Evolutionary conservation across 2,113 vertebrate species (phyloP).

Genomic region (Zapus hudsonius): DNA sequence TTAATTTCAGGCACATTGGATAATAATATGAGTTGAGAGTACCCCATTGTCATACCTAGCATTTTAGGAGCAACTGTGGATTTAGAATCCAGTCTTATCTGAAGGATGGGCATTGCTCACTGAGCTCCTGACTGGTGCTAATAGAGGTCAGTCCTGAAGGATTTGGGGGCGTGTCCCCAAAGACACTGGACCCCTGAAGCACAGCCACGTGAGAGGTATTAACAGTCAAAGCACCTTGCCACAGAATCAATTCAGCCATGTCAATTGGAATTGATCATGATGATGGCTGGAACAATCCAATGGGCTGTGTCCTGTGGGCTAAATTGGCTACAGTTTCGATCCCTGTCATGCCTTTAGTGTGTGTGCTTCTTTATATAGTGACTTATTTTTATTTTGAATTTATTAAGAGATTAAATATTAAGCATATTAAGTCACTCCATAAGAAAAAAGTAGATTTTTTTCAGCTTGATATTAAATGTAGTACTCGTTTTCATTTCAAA

Average conservation of each 20-base stretch:
- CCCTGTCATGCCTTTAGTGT: constrained; percentile 47
- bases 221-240: constrained; percentile 39
- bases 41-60: neutral
- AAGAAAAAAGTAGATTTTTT: constrained; percentile 23
- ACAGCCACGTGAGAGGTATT: neutral
- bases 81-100: neutral
- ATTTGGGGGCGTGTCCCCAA: neutral
- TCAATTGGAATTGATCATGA: constrained; percentile 55
- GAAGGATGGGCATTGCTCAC: neutral
- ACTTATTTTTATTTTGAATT: constrained; percentile 49
- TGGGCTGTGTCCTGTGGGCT: neutral
- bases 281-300: constrained; percentile 28
- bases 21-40: constrained; percentile 15
- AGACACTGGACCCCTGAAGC: neutral
- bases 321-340: neutral
- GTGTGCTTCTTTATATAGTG: neutral
- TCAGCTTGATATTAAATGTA: constrained; percentile 39
- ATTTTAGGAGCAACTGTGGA: neutral
- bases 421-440: constrained; percentile 27
- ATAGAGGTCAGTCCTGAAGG: neutral
- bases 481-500: constrained; percentile 48
- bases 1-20: constrained; percentile 5
- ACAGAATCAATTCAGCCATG: constrained; percentile 42
- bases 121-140: neutral
- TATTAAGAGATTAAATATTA: constrained; percentile 39